A percentile compares a stretch with the other conserved stretches of the same genome.
Evolutionary conservation across 1,140 invertebrate species (phyloP).

Genomic region (Drepana arcuata): DNA sequence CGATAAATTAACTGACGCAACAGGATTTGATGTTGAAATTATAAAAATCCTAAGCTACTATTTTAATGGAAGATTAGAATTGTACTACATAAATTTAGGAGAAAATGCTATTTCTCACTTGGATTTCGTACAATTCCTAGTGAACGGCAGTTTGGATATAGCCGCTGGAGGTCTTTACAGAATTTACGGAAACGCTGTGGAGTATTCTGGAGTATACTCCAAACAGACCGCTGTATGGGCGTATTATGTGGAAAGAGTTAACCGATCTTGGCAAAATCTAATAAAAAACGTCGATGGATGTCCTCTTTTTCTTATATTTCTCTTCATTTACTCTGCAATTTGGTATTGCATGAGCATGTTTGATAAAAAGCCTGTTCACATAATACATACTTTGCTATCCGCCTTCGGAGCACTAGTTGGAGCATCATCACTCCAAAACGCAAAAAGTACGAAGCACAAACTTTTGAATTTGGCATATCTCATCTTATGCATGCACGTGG

Average conservation of each 20-base stretch:
- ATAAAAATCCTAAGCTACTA: conserved; percentile 39
- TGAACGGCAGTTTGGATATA: conserved; percentile 39
- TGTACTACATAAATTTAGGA: conserved; percentile 28
- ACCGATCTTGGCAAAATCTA: conserved; percentile 35
- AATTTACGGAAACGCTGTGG: conserved; percentile 34
- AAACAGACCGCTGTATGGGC: conserved; percentile 39
- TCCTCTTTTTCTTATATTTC: conserved; percentile 44
- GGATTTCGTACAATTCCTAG: conserved; percentile 26
- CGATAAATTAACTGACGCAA: conserved; percentile 16
- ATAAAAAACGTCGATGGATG: conserved; percentile 28
- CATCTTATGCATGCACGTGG: conserved; percentile 34
- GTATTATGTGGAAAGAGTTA: conserved; percentile 34
- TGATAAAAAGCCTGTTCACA: conserved; percentile 22
- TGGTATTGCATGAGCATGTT: conserved; percentile 32
- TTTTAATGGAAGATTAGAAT: conserved; percentile 32
- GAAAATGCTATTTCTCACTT: conserved; percentile 23
- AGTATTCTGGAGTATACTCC: conserved; percentile 45
- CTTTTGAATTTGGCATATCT: conserved; percentile 36
- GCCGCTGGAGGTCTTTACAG: conserved; percentile 48
- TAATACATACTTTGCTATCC: conserved; percentile 27
- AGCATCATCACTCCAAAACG: conserved; percentile 23
- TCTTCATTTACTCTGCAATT: conserved; percentile 24
- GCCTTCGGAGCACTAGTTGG: conserved; percentile 42
- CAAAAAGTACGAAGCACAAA: conserved; percentile 37
- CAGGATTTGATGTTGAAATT: conserved; percentile 43